Conservation (phyloP, 2,888 invertebrate genomes). For the Stenchaetothrips biformis region DNA sequence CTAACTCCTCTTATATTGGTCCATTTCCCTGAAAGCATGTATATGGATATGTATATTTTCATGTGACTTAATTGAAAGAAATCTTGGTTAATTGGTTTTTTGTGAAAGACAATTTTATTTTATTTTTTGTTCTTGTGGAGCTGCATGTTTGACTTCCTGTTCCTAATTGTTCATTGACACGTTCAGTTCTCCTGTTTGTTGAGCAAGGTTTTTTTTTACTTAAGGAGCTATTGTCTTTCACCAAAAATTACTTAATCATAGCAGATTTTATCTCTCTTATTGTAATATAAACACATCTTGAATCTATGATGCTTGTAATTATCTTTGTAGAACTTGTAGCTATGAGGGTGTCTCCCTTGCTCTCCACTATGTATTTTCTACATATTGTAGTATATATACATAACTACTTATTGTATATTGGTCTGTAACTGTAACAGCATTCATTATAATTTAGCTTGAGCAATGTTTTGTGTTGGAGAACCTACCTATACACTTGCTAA, state of each 20-base stretch:
- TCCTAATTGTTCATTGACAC: neutral
- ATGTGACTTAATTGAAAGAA: slow-evolving; percentile 15
- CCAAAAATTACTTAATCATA: neutral
- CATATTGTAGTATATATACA: slow-evolving; percentile 21
- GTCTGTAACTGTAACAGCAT: slow-evolving; percentile 4
- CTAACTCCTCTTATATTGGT: neutral
- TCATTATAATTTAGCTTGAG: slow-evolving; percentile 23
- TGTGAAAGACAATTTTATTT: neutral
- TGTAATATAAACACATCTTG: neutral
- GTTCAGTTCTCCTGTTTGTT: neutral
- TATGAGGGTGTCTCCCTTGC: neutral
- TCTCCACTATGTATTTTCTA: slow-evolving; percentile 22
- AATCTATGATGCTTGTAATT: slow-evolving; percentile 19
- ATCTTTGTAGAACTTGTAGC: slow-evolving; percentile 25
- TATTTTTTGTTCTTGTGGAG: neutral
- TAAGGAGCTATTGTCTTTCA: neutral
- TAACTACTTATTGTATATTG: slow-evolving; percentile 24
- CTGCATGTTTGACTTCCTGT: neutral
- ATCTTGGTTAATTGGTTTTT: neutral
- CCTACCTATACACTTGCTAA: neutral
- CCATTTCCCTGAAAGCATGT: slow-evolving; percentile 11
- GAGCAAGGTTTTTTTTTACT: neutral
- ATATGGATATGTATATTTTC: slow-evolving; percentile 13
- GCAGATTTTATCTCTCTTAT: slow-evolving; percentile 21
- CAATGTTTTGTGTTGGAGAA: neutral